Conservation (phyloP, 2,888 invertebrate species). For the Uropetala carovei region DNA sequence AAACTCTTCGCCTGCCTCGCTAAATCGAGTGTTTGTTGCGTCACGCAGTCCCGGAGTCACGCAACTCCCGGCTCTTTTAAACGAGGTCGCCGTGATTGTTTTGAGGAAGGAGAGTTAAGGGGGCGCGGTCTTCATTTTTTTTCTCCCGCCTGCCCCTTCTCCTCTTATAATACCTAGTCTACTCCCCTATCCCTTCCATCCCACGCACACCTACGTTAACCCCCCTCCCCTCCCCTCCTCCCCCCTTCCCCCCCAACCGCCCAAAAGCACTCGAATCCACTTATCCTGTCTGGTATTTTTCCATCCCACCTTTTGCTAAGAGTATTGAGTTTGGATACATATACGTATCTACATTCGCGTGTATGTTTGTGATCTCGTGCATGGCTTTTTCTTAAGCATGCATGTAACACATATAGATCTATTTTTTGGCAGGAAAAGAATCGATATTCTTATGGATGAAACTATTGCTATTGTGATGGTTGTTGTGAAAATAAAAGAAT, state of each 20-base stretch:
- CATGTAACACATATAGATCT: too few relatives aligned
- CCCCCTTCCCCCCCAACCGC: not conserved
- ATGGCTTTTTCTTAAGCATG: too few relatives aligned
- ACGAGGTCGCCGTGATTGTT: conserved; percentile 40
- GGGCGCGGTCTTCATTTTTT: not conserved
- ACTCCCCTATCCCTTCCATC: not conserved
- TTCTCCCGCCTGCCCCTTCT: not conserved
- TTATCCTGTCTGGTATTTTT: not conserved
- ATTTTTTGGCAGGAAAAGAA: too few relatives aligned
- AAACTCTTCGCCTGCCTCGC: not conserved
- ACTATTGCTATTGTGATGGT: too few relatives aligned
- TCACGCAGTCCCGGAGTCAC: conserved; percentile 57
- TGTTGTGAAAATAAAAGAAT: too few relatives aligned
- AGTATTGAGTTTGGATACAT: too few relatives aligned
- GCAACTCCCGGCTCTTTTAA: conserved; percentile 22
- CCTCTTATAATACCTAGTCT: not conserved
- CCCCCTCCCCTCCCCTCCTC: not conserved
- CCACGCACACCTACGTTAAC: not conserved
- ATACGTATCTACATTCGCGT: too few relatives aligned
- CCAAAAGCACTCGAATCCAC: not conserved
- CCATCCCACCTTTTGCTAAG: not conserved
- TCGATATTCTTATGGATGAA: too few relatives aligned
- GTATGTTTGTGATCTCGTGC: too few relatives aligned
- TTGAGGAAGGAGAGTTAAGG: not conserved
- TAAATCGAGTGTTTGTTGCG: conserved; percentile 38